These are phyloP conservation scores for Eumerus sabulonum DNA, from an alignment of 2,888 invertebrate species.

Conservation along the genomic window DNA sequence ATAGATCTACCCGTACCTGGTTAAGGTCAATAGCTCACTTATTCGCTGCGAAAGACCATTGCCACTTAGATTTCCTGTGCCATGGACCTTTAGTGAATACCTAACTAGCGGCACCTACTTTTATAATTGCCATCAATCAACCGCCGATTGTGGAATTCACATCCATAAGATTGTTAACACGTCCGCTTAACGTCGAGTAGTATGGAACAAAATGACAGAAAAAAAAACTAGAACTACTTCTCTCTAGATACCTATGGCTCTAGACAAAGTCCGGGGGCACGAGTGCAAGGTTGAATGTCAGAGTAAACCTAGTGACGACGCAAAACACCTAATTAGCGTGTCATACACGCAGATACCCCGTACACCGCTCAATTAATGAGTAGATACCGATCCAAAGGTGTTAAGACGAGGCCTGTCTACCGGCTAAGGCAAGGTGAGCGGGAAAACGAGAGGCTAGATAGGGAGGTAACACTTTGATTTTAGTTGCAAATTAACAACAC, in stretches of 20 bases:
- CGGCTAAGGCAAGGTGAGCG: not conserved
- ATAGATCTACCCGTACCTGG: no score
- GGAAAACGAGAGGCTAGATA: not conserved
- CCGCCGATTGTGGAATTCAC: constrained; percentile 62
- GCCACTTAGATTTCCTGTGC: no score
- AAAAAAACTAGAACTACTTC: constrained; percentile 17
- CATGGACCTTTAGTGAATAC: no score
- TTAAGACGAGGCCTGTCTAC: constrained; percentile 26
- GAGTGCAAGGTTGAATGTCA: constrained; percentile 51
- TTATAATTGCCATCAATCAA: constrained; percentile 66
- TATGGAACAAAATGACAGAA: constrained; percentile 56
- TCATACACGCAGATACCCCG: constrained; percentile 59
- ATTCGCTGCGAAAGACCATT: no score
- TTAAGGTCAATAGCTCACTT: no score
- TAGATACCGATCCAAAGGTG: constrained; percentile 58
- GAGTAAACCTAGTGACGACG: constrained; percentile 46
- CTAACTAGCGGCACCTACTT: constrained; percentile 63
- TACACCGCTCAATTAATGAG: constrained; percentile 58
- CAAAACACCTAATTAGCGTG: constrained; percentile 63
- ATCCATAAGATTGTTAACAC: constrained; percentile 68
- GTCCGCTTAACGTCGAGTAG: constrained; percentile 63
- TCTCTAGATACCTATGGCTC: not conserved
- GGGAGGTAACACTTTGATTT: constrained; percentile 27
- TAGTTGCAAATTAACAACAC: constrained; percentile 43
- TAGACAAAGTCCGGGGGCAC: not conserved